A percentile compares a stretch with the other conserved stretches of the same genome.
These are phyloP conservation scores for Nannoperca australis DNA, from an alignment of 2,797 vertebrate species.

Conservation along the genomic window DNA sequence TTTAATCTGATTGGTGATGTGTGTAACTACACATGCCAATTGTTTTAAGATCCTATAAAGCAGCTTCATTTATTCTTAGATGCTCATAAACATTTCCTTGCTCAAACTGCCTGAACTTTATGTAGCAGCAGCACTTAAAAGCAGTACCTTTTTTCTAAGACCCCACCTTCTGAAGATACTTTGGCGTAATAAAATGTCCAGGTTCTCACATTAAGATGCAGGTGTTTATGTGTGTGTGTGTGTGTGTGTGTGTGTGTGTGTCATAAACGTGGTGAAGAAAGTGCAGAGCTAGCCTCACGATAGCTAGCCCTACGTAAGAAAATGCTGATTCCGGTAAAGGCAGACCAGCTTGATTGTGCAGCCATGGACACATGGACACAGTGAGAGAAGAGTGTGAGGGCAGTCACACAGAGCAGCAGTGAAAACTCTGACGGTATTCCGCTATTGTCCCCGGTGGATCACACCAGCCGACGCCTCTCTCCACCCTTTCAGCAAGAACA, in stretches of 20 bases:
- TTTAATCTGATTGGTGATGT: constrained; percentile 10
- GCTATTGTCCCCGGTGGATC: constrained; percentile 24
- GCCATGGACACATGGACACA: constrained; percentile 28
- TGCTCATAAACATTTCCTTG: constrained; percentile 5
- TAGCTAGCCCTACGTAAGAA: no score
- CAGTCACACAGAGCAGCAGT: not conserved
- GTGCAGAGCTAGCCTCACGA: constrained; percentile 20
- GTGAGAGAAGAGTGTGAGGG: constrained; percentile 25
- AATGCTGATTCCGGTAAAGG: constrained; percentile 28
- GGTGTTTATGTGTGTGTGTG: constrained; percentile 32
- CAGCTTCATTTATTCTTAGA: not conserved
- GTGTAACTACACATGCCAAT: constrained; percentile 11
- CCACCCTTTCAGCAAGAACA: constrained; percentile 31
- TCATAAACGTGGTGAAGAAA: constrained; percentile 16
- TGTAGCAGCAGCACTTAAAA: not conserved
- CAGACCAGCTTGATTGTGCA: constrained; percentile 4
- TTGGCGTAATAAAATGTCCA: constrained; percentile 25
- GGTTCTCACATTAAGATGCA: constrained; percentile 36
- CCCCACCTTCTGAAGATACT: not conserved
- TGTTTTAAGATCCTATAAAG: constrained; percentile 11
- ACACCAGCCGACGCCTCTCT: constrained; percentile 25
- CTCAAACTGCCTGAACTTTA: not conserved
- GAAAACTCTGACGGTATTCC: constrained; percentile 27
- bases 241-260: constrained; percentile 25
- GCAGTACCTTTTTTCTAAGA: not conserved